phyloP scores from a whole-genome alignment of 2,113 vertebrate species.

The Chelonoidis abingdonii region DNA sequence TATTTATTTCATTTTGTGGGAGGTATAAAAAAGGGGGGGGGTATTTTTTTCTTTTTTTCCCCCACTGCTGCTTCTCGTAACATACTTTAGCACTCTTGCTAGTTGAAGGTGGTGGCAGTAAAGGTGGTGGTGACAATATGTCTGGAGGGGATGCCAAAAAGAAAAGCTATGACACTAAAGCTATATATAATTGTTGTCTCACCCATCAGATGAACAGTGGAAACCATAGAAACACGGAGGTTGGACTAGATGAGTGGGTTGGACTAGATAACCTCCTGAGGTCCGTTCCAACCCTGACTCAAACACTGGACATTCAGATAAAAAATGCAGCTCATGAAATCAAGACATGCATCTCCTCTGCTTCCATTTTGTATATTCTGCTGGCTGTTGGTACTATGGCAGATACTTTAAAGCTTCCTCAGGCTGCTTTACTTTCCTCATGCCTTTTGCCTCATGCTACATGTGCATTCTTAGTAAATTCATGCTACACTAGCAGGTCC shows the following conservation, averaged over 20 bases:
- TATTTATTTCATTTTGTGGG: background rate
- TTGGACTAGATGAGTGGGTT: no score
- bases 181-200: background rate
- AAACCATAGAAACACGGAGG: background rate
- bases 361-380: background rate
- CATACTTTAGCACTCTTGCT: background rate
- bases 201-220: background rate
- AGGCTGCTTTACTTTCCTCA: background rate
- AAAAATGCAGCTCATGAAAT: background rate
- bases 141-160: background rate
- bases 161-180: background rate
- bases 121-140: background rate
- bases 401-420: background rate
- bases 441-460: background rate
- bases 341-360: background rate
- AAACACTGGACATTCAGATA: background rate
- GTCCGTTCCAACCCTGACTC: no score
- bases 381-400: background rate
- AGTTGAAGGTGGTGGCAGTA: background rate
- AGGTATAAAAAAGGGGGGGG: background rate
- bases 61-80: background rate
- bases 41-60: background rate
- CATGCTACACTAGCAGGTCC: fast-evolving
- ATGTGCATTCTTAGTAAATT: background rate
- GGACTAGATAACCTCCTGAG: no score